A percentile compares a stretch with the other conserved stretches of the same genome.
phyloP scores from a whole-genome alignment of 1,140 invertebrate species.

The Dreissena polymorpha region DNA sequence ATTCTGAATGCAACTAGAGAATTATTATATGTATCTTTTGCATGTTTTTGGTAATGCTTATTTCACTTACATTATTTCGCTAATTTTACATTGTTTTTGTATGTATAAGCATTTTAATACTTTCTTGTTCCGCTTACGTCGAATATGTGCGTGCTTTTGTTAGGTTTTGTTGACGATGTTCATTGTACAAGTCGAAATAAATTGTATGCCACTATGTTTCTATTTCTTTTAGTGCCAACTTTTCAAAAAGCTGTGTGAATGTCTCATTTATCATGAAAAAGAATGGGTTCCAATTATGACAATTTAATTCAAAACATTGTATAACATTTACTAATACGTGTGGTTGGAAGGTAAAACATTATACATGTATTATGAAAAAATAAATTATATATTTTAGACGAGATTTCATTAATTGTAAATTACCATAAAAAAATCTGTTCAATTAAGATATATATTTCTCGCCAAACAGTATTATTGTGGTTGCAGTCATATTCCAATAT shows the following conservation, averaged over 20 bases:
- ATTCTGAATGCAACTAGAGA: neutral
- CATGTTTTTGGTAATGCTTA: neutral
- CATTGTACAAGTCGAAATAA: constrained; percentile 8
- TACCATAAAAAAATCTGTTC: no score
- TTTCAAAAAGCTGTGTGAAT: neutral
- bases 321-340: neutral
- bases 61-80: neutral
- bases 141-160: neutral
- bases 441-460: no score
- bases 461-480: no score
- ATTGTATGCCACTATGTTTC: neutral
- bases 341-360: no score
- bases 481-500: no score
- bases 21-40: neutral
- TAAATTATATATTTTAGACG: neutral
- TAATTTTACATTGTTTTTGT: neutral
- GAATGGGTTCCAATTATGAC: neutral
- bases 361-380: neutral
- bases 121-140: neutral
- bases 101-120: neutral
- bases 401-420: neutral
- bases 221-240: neutral
- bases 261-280: neutral
- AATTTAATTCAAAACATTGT: neutral
- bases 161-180: neutral